Conservation (phyloP, 2,888 invertebrate genomes). For the Rotaria socialis region DNA sequence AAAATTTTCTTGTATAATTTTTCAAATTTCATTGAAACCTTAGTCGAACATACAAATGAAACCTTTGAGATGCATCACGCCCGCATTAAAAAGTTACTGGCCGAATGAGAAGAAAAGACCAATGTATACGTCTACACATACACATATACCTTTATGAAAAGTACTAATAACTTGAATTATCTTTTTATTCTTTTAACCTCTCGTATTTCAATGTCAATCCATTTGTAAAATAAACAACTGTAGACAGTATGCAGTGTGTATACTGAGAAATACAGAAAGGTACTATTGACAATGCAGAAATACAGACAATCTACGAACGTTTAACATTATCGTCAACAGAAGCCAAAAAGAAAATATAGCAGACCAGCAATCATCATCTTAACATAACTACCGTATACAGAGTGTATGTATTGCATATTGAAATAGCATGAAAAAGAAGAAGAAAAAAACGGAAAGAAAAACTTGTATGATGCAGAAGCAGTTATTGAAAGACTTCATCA, state of each 20-base stretch:
- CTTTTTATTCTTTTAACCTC: neutral
- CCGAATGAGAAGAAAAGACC: neutral
- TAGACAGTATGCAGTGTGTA: neutral
- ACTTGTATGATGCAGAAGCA: neutral
- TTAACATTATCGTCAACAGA: slow-evolving; percentile 1
- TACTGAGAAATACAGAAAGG: neutral
- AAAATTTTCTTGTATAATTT: neutral
- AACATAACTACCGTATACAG: neutral
- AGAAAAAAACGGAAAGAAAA: neutral
- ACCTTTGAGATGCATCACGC: neutral
- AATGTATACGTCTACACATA: neutral
- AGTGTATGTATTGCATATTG: neutral
- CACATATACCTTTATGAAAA: neutral
- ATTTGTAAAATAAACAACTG: slow-evolving; percentile 1
- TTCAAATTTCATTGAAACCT: slow-evolving; percentile 1
- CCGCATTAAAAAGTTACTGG: neutral
- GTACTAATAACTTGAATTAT: slow-evolving; percentile 12
- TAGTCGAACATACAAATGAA: neutral
- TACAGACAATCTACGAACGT: neutral
- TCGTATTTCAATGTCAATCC: neutral
- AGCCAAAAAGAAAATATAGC: slow-evolving; percentile 7
- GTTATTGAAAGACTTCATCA: slow-evolving; percentile 23
- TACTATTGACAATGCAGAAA: neutral
- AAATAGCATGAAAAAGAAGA: neutral
- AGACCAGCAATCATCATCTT: neutral